Evolutionary conservation across 2,888 invertebrate genomes (phyloP).

Genomic region (Calameuta pallipes): DNA sequence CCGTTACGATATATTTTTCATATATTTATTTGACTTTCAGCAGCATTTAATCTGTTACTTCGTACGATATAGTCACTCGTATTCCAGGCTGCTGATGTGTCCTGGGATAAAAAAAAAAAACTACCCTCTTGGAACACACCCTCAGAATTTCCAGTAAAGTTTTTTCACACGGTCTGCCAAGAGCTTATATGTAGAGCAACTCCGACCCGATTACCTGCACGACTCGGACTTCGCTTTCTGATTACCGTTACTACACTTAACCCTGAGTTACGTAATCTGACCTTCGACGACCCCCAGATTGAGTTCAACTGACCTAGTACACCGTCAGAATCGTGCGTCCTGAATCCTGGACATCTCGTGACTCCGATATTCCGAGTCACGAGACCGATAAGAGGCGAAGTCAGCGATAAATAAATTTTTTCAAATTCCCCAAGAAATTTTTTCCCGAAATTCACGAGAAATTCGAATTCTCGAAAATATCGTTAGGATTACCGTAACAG

Average conservation of each 20-base stretch:
- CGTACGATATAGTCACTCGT: not conserved
- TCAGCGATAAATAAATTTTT: not conserved
- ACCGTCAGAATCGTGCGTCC: no score
- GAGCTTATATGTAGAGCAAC: not conserved
- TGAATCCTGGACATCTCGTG: no score
- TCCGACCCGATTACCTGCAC: slow-evolving; percentile 33
- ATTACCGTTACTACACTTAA: slow-evolving; percentile 31
- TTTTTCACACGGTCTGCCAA: not conserved
- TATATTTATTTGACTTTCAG: not conserved
- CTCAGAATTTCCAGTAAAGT: not conserved
- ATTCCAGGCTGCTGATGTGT: slow-evolving; percentile 12
- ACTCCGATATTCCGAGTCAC: not conserved
- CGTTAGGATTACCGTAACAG: not conserved
- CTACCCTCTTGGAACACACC: not conserved
- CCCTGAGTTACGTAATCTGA: slow-evolving; percentile 28
- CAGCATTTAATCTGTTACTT: not conserved
- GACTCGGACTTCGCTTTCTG: slow-evolving; percentile 27
- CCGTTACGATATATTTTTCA: not conserved
- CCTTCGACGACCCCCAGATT: slow-evolving; percentile 13
- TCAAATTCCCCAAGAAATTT: not conserved
- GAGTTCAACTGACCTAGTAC: not conserved
- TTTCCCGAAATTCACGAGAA: not conserved
- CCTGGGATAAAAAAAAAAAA: slow-evolving; percentile 15
- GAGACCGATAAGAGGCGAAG: not conserved
- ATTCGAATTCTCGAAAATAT: not conserved